Evolutionary conservation across 1,140 invertebrate genomes (phyloP).

Genomic region (Dendrolimus kikuchii): DNA sequence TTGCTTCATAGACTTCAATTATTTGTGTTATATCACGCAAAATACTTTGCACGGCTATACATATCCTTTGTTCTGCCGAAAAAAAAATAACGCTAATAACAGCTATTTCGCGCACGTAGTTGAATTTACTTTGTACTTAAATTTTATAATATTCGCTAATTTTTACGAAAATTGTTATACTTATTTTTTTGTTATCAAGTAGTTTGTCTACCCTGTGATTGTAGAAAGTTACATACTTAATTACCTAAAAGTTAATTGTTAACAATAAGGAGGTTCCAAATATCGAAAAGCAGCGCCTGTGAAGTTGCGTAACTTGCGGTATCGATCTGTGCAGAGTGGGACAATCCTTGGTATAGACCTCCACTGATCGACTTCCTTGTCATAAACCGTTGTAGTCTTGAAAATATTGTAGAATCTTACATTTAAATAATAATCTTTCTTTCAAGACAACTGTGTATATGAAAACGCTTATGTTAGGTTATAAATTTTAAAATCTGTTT

Average conservation of each 20-base stretch:
- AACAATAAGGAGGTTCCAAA: constrained; percentile 24
- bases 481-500: too few relatives aligned
- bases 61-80: constrained; percentile 37
- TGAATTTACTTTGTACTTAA: too few relatives aligned
- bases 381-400: too few relatives aligned
- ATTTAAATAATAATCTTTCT: too few relatives aligned
- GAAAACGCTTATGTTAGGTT: too few relatives aligned
- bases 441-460: too few relatives aligned
- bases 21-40: constrained; percentile 12
- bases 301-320: constrained; percentile 61
- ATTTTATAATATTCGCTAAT: too few relatives aligned
- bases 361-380: constrained; percentile 4
- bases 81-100: constrained; percentile 12
- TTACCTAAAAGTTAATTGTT: not conserved
- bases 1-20: constrained; percentile 27
- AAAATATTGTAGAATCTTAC: too few relatives aligned
- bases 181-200: too few relatives aligned
- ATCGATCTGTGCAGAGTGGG: constrained; percentile 57
- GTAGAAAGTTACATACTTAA: too few relatives aligned
- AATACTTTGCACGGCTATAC: constrained; percentile 28
- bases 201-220: too few relatives aligned
- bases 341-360: constrained; percentile 20
- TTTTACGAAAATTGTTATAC: too few relatives aligned
- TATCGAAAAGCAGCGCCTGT: constrained; percentile 41
- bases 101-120: constrained; percentile 23